These are phyloP conservation scores for Andrena bicolor DNA, from an alignment of 2,888 invertebrate species.

Conservation along the genomic window DNA sequence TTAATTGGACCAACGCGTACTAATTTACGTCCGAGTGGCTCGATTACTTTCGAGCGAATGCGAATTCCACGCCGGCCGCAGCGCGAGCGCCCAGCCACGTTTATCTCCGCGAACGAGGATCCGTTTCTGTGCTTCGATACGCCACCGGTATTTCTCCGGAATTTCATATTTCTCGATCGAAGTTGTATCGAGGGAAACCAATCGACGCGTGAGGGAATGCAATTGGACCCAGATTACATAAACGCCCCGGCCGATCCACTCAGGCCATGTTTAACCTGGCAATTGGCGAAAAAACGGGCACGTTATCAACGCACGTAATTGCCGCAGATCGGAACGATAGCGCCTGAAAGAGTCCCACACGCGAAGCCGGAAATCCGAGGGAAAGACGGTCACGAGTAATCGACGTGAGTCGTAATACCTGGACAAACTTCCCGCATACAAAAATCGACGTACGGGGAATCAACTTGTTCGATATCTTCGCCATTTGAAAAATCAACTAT, in stretches of 20 bases:
- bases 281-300: background rate
- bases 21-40: constrained; percentile 22
- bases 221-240: background rate
- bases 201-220: background rate
- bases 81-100: background rate
- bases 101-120: constrained; percentile 22
- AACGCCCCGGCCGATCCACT: background rate
- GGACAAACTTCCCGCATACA: background rate
- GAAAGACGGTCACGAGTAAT: constrained; percentile 13
- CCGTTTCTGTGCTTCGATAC: constrained; percentile 11
- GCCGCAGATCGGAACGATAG: constrained; percentile 33
- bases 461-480: background rate
- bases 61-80: background rate
- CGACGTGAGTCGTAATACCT: background rate
- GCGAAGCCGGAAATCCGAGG: constrained; percentile 23
- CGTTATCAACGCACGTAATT: constrained; percentile 44
- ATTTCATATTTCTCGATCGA: constrained; percentile 16
- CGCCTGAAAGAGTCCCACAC: background rate
- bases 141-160: constrained; percentile 1
- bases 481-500: constrained; percentile 14
- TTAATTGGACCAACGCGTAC: constrained; percentile 27
- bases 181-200: background rate
- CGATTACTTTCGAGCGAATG: constrained; percentile 7
- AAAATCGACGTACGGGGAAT: constrained; percentile 23
- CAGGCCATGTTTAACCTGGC: background rate